phyloP scores from a whole-genome alignment of 2,113 vertebrate genomes.

The Pao palembangensis region DNA sequence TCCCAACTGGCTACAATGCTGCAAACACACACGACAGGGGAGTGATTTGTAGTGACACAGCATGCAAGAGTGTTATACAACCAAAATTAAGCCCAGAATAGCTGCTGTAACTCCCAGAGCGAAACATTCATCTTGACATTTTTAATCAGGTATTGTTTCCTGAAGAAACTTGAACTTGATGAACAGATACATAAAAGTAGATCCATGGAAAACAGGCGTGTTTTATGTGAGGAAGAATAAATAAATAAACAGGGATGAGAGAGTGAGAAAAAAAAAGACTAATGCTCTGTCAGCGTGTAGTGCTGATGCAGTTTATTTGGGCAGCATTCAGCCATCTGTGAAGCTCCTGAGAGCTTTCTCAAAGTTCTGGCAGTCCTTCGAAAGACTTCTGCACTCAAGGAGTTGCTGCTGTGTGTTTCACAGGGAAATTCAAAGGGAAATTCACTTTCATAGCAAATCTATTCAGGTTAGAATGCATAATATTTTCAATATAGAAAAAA shows the following conservation, averaged over 20 bases:
- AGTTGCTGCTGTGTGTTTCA: no score
- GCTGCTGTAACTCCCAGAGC: conserved; percentile 12
- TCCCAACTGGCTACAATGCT: conserved; percentile 84
- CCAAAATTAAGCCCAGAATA: conserved; percentile 13
- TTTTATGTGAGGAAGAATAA: conserved; percentile 2
- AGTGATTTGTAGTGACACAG: conserved; percentile 35
- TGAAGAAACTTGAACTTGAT: conserved; percentile 17
- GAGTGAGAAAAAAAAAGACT: conserved; percentile 44
- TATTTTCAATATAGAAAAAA: no score
- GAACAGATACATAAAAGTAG: conserved; percentile 17
- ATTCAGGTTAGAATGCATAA: neutral
- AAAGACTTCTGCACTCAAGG: neutral
- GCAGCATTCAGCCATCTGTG: conserved; percentile 69
- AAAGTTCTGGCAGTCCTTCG: conserved; percentile 21
- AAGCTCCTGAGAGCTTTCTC: conserved; percentile 21
- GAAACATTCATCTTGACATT: conserved; percentile 5
- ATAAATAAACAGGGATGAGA: conserved; percentile 21
- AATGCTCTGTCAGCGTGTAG: conserved; percentile 54
- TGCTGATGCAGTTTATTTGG: conserved; percentile 62
- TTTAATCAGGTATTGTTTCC: conserved; percentile 34
- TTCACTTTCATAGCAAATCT: neutral
- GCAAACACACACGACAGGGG: conserved; percentile 35
- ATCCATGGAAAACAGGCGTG: conserved; percentile 21
- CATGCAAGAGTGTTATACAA: conserved; percentile 28
- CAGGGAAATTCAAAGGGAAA: no score